Evolutionary conservation across 2,797 vertebrate species (phyloP).

Genomic region (Anabacerthia variegaticeps): DNA sequence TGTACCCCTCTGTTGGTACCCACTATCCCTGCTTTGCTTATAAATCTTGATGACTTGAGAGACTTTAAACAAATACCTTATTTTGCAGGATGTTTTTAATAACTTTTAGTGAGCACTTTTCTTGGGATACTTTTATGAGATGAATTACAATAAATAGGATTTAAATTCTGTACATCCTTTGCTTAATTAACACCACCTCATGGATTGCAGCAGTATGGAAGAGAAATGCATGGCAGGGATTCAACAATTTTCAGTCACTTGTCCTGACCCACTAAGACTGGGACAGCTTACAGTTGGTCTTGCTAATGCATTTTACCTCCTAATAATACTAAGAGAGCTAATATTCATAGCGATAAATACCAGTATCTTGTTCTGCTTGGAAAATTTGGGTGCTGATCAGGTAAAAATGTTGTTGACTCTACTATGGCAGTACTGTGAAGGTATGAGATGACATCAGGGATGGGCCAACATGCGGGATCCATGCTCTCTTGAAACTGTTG

Average conservation of each 20-base stretch:
- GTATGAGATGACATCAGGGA: rapidly evolving
- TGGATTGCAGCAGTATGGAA: neutral
- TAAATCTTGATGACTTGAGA: neutral
- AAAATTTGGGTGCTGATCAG: neutral
- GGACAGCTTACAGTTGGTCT: neutral
- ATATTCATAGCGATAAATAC: neutral
- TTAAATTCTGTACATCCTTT: neutral
- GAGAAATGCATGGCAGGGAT: neutral
- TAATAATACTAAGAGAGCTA: neutral
- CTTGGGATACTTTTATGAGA: neutral
- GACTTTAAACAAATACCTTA: neutral
- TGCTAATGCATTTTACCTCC: neutral
- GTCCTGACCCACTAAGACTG: neutral
- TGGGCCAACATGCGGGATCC: neutral
- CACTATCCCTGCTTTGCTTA: neutral
- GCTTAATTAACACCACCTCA: neutral
- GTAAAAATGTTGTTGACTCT: neutral
- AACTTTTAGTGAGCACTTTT: neutral
- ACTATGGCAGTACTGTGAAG: neutral
- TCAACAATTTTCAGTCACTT: neutral
- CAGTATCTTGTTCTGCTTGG: neutral
- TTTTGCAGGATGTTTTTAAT: neutral
- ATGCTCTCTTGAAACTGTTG: neutral
- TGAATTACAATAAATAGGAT: neutral
- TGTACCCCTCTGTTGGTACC: neutral